These are phyloP conservation scores for Merodon equestris DNA, from an alignment of 2,888 invertebrate genomes.

Conservation along the genomic window DNA sequence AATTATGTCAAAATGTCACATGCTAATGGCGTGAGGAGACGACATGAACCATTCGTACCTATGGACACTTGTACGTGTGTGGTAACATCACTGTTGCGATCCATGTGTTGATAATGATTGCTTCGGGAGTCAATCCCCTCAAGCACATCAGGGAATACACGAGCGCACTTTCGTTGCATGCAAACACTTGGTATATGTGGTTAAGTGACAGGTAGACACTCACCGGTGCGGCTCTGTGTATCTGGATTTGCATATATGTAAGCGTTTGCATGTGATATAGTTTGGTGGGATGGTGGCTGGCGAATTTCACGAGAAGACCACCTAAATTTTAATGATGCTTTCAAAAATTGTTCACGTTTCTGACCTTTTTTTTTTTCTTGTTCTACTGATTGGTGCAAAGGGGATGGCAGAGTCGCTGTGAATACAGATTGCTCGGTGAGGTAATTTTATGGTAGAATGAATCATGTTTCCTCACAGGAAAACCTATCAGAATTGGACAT, in stretches of 20 bases:
- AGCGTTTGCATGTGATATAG: background rate
- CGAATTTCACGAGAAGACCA: conserved; percentile 33
- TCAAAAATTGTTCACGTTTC: conserved; percentile 58
- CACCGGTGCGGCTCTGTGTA: too few relatives aligned
- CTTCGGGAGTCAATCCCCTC: conserved; percentile 9
- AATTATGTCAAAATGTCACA: conserved; percentile 66
- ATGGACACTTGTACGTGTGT: conserved; percentile 4
- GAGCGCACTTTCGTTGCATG: background rate
- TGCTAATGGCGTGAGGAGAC: conserved; percentile 60
- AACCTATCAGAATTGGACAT: too few relatives aligned
- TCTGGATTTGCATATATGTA: background rate
- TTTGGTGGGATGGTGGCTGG: conserved; percentile 4
- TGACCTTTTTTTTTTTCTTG: conserved; percentile 19
- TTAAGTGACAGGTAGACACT: conserved; percentile 23
- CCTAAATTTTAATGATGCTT: conserved; percentile 35
- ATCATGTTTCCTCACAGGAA: too few relatives aligned
- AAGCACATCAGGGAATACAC: conserved; percentile 23
- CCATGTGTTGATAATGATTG: conserved; percentile 39
- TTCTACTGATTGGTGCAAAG: too few relatives aligned
- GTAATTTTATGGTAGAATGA: background rate
- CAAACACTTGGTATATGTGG: too few relatives aligned
- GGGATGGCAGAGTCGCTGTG: too few relatives aligned
- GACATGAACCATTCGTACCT: conserved; percentile 9
- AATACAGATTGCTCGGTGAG: background rate
- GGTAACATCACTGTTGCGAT: conserved; percentile 33